phyloP scores from a whole-genome alignment of 1,140 invertebrate species.

The Liolophura sinensis region DNA sequence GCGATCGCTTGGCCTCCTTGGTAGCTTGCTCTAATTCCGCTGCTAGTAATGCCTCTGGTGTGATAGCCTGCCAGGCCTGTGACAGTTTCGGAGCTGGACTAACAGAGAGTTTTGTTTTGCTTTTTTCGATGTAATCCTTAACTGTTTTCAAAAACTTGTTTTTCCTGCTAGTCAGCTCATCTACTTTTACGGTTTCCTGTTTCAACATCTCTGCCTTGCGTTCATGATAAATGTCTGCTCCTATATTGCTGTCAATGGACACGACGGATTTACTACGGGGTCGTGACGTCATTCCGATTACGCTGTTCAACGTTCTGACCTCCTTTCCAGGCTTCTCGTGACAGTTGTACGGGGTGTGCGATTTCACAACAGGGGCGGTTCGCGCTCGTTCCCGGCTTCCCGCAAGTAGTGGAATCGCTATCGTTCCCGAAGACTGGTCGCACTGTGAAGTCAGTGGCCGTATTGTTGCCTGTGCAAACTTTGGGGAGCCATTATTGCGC shows the following conservation, averaged over 20 bases:
- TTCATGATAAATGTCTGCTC: conserved; percentile 37
- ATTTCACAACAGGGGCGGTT: background rate
- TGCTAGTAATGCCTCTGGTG: no score
- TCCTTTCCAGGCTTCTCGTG: conserved; percentile 30
- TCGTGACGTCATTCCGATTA: conserved; percentile 4
- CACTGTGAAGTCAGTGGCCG: conserved; percentile 8
- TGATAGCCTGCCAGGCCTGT: background rate
- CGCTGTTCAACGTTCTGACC: background rate
- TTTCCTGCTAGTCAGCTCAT: conserved; percentile 30
- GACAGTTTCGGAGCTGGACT: conserved; percentile 5
- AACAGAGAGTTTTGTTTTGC: conserved; percentile 5
- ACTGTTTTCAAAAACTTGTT: conserved; percentile 38
- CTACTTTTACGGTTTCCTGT: conserved; percentile 29
- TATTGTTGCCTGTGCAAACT: background rate
- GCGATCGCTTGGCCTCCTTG: conserved; percentile 6
- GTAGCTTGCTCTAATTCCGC: background rate
- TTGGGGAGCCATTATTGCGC: background rate
- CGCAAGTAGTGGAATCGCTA: conserved; percentile 4
- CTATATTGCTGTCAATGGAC: conserved; percentile 36
- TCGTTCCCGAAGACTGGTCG: conserved; percentile 10
- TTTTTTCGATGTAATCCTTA: conserved; percentile 35
- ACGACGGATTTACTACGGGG: conserved; percentile 23
- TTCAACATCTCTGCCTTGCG: conserved; percentile 40
- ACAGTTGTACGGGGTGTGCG: conserved; percentile 19
- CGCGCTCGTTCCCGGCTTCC: conserved; percentile 10